These are phyloP conservation scores for Xiphophorus maculatus DNA, from an alignment of 2,113 vertebrate genomes.

Conservation along the genomic window DNA sequence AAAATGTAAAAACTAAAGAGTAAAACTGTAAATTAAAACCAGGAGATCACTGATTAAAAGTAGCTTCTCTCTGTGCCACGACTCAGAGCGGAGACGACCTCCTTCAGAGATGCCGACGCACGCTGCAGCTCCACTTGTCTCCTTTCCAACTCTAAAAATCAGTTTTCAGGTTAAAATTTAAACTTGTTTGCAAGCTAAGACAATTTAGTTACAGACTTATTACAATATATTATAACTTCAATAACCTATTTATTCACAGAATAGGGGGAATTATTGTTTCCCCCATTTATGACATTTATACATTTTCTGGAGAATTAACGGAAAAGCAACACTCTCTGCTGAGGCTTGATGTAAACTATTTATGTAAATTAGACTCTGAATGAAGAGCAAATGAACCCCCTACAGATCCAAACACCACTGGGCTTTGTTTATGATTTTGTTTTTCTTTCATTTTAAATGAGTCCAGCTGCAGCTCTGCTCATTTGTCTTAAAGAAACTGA, in stretches of 20 bases:
- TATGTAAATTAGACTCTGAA: not conserved
- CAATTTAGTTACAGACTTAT: too few species aligned
- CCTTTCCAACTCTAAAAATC: slow-evolving; percentile 50
- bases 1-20: too few species aligned
- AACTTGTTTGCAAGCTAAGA: not conserved
- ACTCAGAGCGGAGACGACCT: slow-evolving; percentile 22
- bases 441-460: not conserved
- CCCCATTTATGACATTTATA: too few species aligned
- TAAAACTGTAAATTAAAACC: not conserved
- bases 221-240: not conserved
- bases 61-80: not conserved
- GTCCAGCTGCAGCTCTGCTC: not conserved
- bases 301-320: not conserved
- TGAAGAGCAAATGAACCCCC: not conserved
- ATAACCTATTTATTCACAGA: not conserved
- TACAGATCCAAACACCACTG: not conserved
- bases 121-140: slow-evolving; percentile 38
- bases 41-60: not conserved
- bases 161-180: not conserved
- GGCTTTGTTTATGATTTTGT: not conserved
- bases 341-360: not conserved
- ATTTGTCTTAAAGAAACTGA: too few species aligned
- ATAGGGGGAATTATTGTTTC: not conserved
- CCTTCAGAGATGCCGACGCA: slow-evolving; percentile 42
- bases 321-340: not conserved